Evolutionary conservation across 2,797 vertebrate species (phyloP).

Genomic region (Meda fulgida): DNA sequence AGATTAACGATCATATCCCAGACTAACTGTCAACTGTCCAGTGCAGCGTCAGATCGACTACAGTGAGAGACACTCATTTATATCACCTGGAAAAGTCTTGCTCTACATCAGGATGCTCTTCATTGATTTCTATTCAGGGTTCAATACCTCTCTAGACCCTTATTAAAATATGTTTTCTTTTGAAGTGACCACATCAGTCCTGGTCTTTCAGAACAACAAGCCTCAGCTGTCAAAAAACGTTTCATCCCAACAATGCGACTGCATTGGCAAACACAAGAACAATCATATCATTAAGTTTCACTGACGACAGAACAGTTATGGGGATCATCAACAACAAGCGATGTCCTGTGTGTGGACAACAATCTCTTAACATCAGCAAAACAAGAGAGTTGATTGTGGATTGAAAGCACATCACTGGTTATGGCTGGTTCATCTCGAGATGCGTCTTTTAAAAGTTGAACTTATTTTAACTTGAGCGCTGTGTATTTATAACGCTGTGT

Average conservation of each 20-base stretch:
- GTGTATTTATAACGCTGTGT: too few species aligned
- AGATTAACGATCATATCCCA: too few species aligned
- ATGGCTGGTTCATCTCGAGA: not conserved
- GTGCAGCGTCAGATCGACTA: not conserved
- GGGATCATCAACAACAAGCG: slow-evolving; percentile 8
- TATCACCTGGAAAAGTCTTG: not conserved
- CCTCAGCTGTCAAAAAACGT: not conserved
- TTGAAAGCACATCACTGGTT: slow-evolving; percentile 1
- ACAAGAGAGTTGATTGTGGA: slow-evolving; percentile 14
- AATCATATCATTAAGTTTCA: slow-evolving; percentile 28
- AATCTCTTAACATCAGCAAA: slow-evolving; percentile 30
- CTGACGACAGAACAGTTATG: not conserved
- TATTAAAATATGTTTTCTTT: not conserved
- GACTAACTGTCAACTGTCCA: too few species aligned
- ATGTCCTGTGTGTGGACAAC: not conserved
- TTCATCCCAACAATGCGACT: not conserved
- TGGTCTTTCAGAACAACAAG: not conserved
- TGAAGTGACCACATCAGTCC: too few species aligned
- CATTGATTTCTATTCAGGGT: not conserved
- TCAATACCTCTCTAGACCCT: not conserved
- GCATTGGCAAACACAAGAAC: slow-evolving; percentile 9
- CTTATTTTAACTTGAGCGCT: too few species aligned
- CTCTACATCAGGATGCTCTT: not conserved
- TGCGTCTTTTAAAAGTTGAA: too few species aligned
- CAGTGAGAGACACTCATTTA: not conserved